Conservation (phyloP, 2,888 invertebrate species). For the Eupithecia inturbata region DNA sequence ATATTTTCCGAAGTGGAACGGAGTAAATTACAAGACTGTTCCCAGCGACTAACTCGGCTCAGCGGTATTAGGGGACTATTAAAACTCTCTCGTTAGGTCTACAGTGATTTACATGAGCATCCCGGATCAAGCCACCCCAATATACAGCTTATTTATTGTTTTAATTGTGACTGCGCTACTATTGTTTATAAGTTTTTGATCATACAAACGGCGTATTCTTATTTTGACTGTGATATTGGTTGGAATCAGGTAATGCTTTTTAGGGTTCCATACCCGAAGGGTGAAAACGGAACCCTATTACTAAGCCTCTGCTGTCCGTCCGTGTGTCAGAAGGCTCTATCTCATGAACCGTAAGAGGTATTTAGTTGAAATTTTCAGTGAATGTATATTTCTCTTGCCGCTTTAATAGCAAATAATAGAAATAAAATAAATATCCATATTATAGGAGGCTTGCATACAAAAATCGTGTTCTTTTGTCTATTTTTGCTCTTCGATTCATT, state of each 20-base stretch:
- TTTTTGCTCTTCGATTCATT: too few relatives aligned
- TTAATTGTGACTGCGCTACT: conserved; percentile 22
- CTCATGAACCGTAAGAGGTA: too few relatives aligned
- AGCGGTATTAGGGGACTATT: conserved; percentile 70
- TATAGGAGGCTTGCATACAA: too few relatives aligned
- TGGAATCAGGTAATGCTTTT: background rate
- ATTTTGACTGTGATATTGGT: background rate
- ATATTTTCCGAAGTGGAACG: conserved; percentile 61
- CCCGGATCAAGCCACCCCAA: conserved; percentile 61
- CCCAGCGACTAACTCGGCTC: conserved; percentile 58
- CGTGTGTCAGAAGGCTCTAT: too few relatives aligned
- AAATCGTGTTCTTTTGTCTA: too few relatives aligned
- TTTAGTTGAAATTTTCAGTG: too few relatives aligned
- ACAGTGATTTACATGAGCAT: conserved; percentile 66
- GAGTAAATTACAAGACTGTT: conserved; percentile 69
- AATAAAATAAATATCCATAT: too few relatives aligned
- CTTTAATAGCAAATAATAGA: too few relatives aligned
- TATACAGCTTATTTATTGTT: conserved; percentile 54
- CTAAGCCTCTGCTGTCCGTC: too few relatives aligned
- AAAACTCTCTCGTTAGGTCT: conserved; percentile 66
- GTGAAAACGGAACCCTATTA: too few relatives aligned
- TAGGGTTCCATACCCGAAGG: too few relatives aligned
- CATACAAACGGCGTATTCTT: background rate
- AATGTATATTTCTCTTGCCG: too few relatives aligned
- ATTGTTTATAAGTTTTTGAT: background rate